Base-by-base conservation (phyloP, 2,797 vertebrate species). In the Cryptoblepharus egeriae region DNA sequence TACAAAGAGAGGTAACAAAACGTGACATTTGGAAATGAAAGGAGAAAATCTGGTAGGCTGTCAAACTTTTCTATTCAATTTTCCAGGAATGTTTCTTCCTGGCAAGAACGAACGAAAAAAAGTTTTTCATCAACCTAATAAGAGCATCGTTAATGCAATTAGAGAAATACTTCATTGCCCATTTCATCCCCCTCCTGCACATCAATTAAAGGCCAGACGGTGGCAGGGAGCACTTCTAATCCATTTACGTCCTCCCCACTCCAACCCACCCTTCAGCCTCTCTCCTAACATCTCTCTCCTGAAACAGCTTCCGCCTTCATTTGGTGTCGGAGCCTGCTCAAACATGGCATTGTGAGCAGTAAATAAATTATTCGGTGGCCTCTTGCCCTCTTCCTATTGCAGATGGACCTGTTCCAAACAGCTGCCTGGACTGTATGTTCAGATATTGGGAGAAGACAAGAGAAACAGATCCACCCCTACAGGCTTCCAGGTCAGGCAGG, bases 341-440 rank as follows among this genome's bases (percentile, higher is more conserved):
- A 96, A 95, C 95, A 93, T 88, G 89, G 94, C 93, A 95, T 96
- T 96, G 94, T 95, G 89, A 95, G 93, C 93, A 96, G 96, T 97
- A 97, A 97, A 96, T 97, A 96, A 97, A 97, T 97, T 96, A 96
- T 94, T 92, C 93, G 94, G 91, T 91, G 94, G 91, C 93, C 94
- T 94, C 88, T 94, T 93, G 95, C 95, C 95, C 95, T 95, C 94
- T 93, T 92, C 89, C 89, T 32, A 77, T 24, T 78, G 92, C 96
- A 95, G 95, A 92, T 90, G 90, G 94, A 92, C 89, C 85, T 30
- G 88, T 91, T 94, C 93, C 92, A 93, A 92, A 93, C 97, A 97
- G 96, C 96, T 97, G 97, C 93, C 94, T 84, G 65, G 89, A 94
- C 92, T 89, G 88, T 88, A 55, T 49, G 4, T 88, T 74, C 85